Conservation (phyloP, 2,797 vertebrate species). For the Anas flavirostris region DNA sequence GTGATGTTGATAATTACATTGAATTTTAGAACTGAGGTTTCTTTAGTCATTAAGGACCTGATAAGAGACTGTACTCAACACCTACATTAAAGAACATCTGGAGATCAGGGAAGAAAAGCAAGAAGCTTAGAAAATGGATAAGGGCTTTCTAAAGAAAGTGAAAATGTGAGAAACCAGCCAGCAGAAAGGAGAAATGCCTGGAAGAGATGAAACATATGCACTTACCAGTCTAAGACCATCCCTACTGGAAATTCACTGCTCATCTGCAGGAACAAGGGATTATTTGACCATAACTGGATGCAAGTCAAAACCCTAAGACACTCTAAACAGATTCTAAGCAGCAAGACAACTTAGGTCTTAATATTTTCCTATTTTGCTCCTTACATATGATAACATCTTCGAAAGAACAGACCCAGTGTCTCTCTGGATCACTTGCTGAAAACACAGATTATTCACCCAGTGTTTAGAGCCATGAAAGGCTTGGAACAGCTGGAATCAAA, state of each 20-base stretch:
- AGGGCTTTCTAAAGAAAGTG: neutral
- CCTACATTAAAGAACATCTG: neutral
- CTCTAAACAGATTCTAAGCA: slow-evolving; percentile 32
- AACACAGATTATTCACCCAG: neutral
- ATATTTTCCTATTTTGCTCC: slow-evolving; percentile 41
- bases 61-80: neutral
- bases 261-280: slow-evolving; percentile 62
- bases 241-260: slow-evolving; percentile 75
- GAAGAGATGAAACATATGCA: slow-evolving; percentile 15
- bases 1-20: neutral
- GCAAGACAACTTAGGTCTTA: slow-evolving; percentile 8
- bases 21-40: neutral
- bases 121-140: neutral
- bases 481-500: neutral
- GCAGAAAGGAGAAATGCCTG: slow-evolving; percentile 27
- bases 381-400: neutral
- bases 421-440: neutral
- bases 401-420: neutral
- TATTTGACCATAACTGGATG: slow-evolving; percentile 69
- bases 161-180: neutral
- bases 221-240: slow-evolving; percentile 7
- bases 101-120: neutral
- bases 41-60: neutral
- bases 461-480: neutral
- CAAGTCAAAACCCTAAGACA: slow-evolving; percentile 51